Evolutionary conservation across 2,113 vertebrate genomes (phyloP).

Genomic region (Zootoca vivipara): DNA sequence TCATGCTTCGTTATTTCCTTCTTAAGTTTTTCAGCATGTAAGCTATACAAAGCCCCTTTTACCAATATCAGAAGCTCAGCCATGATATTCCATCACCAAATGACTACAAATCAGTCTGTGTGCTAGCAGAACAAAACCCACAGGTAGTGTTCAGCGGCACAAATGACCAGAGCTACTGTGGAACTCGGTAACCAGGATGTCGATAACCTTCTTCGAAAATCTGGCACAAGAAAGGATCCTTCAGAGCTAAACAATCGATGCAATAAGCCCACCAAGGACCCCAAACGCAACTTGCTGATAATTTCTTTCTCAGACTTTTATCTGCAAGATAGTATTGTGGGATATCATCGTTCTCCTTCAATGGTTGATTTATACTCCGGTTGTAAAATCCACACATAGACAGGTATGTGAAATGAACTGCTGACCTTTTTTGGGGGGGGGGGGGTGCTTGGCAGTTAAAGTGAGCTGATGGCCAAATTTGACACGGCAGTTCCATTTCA

Average conservation of each 20-base stretch:
- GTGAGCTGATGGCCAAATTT: background rate
- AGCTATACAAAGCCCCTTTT: background rate
- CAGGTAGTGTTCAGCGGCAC: background rate
- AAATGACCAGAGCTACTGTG: background rate
- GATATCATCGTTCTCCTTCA: background rate
- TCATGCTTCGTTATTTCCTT: too few relatives aligned
- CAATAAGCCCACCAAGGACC: background rate
- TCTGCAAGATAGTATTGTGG: constrained; percentile 23
- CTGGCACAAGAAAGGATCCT: background rate
- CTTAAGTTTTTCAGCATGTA: background rate
- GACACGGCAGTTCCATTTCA: background rate
- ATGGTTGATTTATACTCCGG: constrained; percentile 10
- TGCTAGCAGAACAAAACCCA: background rate
- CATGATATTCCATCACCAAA: background rate
- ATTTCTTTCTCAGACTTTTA: constrained; percentile 12
- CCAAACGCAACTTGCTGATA: constrained; percentile 3
- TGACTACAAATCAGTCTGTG: background rate
- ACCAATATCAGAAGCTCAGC: background rate
- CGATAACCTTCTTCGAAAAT: constrained; percentile 12
- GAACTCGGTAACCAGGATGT: background rate
- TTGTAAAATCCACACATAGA: constrained; percentile 13
- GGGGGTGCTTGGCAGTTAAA: background rate
- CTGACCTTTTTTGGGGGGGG: background rate
- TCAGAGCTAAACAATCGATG: background rate
- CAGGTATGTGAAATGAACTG: constrained; percentile 20